Conservation (phyloP, 1,140 invertebrate genomes). For the Drosophila punjabiensis region DNA sequence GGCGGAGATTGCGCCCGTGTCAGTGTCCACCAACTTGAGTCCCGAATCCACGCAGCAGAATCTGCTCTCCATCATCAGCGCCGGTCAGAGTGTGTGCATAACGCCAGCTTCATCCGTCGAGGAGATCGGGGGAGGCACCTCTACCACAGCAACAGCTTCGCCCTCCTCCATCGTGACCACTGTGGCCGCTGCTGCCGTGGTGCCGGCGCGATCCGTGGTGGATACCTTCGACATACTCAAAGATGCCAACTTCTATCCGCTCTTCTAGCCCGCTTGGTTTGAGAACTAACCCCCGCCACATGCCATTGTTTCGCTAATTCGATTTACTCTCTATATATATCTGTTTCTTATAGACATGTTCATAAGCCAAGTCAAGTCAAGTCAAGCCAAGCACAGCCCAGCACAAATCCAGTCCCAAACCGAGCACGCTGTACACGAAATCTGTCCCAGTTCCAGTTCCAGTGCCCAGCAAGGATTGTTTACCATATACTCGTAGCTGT, state of each 20-base stretch:
- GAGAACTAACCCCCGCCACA: slow-evolving; percentile 8
- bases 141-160: not conserved
- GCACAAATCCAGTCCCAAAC: slow-evolving; percentile 51
- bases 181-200: slow-evolving; percentile 13
- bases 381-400: slow-evolving; percentile 46
- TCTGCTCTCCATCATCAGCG: slow-evolving; percentile 63
- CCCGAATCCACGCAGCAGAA: slow-evolving; percentile 68
- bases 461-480: slow-evolving; percentile 35
- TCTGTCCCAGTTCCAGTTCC: slow-evolving; percentile 39
- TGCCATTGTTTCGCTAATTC: slow-evolving; percentile 27
- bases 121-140: slow-evolving; percentile 21
- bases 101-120: slow-evolving; percentile 72
- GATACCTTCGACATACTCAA: slow-evolving; percentile 80
- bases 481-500: slow-evolving; percentile 43
- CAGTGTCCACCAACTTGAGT: slow-evolving; percentile 67
- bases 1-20: slow-evolving; percentile 61
- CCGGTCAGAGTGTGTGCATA: slow-evolving; percentile 67
- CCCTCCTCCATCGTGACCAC: not conserved
- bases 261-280: slow-evolving; percentile 66
- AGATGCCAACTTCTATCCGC: slow-evolving; percentile 82
- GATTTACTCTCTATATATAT: slow-evolving; percentile 53
- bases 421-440: slow-evolving; percentile 63
- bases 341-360: slow-evolving; percentile 81
- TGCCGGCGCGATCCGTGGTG: slow-evolving; percentile 66
- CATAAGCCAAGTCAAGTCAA: slow-evolving; percentile 71